A percentile compares a stretch with the other conserved stretches of the same genome.
Conservation (phyloP, 35 echinoderm and acorn worm species). For the Acanthaster planci region DNA sequence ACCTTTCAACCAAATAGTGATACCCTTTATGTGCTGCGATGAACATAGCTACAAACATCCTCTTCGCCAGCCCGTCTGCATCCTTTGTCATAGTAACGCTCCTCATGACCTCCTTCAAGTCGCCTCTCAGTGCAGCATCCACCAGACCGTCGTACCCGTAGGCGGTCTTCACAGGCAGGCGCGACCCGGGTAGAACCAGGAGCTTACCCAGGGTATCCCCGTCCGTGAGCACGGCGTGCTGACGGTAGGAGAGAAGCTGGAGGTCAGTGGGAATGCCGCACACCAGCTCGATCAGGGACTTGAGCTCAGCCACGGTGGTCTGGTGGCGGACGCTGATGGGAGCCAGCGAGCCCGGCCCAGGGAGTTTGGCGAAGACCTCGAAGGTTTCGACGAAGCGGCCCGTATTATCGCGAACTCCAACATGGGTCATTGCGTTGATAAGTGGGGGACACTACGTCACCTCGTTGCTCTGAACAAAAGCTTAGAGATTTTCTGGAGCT, state of each 20-base stretch:
- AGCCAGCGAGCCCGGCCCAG: slow-evolving; percentile 49
- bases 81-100: slow-evolving; percentile 46
- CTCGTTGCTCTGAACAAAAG: not conserved
- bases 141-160: slow-evolving; percentile 66
- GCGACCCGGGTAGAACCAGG: slow-evolving; percentile 56
- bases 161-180: slow-evolving; percentile 31
- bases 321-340: slow-evolving; percentile 70
- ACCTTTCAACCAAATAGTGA: slow-evolving; percentile 74
- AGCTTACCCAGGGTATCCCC: slow-evolving; percentile 52
- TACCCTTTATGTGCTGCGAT: slow-evolving; percentile 76
- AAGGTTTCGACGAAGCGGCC: slow-evolving; percentile 71
- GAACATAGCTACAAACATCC: slow-evolving; percentile 58
- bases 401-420: slow-evolving; percentile 67
- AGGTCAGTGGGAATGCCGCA: slow-evolving; percentile 71
- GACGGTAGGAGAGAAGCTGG: slow-evolving; percentile 39
- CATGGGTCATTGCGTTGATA: slow-evolving; percentile 30
- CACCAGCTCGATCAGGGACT: slow-evolving; percentile 73
- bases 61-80: slow-evolving; percentile 12
- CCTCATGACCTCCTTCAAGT: slow-evolving; percentile 36
- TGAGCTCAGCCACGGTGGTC: slow-evolving; percentile 64
- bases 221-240: slow-evolving; percentile 46
- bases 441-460: not conserved
- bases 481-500: not conserved
- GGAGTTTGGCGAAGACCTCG: slow-evolving; percentile 70
- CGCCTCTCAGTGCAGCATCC: slow-evolving; percentile 47